Conservation (phyloP, 2,797 vertebrate species). For the Chelonia mydas region DNA sequence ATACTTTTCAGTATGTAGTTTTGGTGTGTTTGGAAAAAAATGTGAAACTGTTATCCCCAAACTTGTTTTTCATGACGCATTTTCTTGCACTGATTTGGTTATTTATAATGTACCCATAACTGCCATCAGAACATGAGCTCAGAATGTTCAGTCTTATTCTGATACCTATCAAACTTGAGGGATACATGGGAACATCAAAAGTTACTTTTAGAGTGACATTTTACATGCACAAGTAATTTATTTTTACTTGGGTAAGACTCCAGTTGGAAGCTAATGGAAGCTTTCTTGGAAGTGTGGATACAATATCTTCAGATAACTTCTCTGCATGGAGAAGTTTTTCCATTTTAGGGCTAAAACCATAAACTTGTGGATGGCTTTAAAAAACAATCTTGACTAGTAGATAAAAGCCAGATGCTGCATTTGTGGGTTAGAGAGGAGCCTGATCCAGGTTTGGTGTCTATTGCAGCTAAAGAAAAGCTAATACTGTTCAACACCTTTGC, state of each 20-base stretch:
- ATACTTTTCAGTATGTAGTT: background rate
- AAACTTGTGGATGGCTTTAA: background rate
- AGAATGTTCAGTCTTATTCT: background rate
- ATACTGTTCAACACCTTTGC: background rate
- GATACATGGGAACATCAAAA: background rate
- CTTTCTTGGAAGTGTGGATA: background rate
- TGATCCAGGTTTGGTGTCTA: background rate
- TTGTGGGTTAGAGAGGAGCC: background rate
- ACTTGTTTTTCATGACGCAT: background rate
- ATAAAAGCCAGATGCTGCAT: background rate
- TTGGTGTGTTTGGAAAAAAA: background rate
- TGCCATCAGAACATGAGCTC: background rate
- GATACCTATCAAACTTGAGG: background rate
- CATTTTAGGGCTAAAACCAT: background rate
- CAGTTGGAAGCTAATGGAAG: background rate
- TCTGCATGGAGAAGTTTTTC: background rate
- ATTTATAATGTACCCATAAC: background rate
- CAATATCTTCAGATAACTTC: background rate
- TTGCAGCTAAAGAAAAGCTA: background rate
- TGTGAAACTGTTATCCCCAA: background rate
- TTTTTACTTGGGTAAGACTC: background rate
- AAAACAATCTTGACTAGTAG: background rate
- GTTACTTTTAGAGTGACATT: background rate
- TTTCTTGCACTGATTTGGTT: background rate
- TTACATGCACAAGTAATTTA: background rate